phyloP scores from a whole-genome alignment of 1,140 invertebrate genomes.

The Zaprionus capensis region DNA sequence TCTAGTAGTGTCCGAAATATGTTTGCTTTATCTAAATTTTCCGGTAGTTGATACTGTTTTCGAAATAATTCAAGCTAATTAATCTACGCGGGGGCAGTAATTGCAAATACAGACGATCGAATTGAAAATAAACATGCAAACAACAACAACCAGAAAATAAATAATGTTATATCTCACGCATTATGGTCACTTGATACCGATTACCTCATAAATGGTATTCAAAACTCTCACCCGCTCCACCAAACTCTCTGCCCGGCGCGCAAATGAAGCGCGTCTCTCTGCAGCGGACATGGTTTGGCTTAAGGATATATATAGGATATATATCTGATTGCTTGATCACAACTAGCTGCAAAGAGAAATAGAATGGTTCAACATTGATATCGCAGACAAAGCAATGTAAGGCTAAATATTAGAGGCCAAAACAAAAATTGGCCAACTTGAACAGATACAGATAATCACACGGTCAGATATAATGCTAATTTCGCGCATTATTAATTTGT shows the following conservation, averaged over 20 bases:
- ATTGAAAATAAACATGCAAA: conserved; percentile 34
- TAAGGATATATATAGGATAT: conserved; percentile 10
- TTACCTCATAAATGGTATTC: conserved; percentile 84
- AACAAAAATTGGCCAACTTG: neutral
- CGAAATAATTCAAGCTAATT: conserved; percentile 45
- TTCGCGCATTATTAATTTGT: neutral
- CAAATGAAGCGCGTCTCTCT: conserved; percentile 79
- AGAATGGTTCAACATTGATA: neutral
- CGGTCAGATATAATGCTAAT: neutral
- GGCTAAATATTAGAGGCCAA: neutral
- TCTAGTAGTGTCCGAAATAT: neutral
- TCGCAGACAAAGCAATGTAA: neutral
- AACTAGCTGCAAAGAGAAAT: conserved; percentile 40
- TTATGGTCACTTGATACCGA: conserved; percentile 82
- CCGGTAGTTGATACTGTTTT: conserved; percentile 10
- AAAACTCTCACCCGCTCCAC: conserved; percentile 84
- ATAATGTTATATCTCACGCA: conserved; percentile 74
- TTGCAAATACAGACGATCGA: conserved; percentile 52
- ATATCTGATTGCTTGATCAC: neutral
- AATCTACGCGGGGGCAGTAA: conserved; percentile 9
- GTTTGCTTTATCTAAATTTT: conserved; percentile 18
- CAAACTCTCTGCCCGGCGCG: conserved; percentile 81
- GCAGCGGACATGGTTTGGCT: conserved; percentile 58
- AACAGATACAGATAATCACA: neutral
- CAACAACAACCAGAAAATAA: conserved; percentile 43